phyloP scores from a whole-genome alignment of 2,888 invertebrate species.

The Noctua fimbriata region DNA sequence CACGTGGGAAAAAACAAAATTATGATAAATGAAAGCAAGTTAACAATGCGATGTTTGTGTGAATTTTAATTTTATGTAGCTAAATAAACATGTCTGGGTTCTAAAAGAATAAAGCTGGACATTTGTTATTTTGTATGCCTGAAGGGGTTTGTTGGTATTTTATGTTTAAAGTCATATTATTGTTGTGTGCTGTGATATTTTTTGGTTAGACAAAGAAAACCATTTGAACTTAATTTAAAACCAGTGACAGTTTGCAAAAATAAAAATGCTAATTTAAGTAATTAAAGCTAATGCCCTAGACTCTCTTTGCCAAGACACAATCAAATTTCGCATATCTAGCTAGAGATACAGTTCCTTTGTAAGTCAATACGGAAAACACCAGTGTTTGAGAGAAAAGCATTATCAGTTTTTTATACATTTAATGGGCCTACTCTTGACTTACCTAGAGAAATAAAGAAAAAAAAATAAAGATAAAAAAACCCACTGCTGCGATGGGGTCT shows the following conservation, averaged over 20 bases:
- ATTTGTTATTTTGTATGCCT: slow-evolving; percentile 27
- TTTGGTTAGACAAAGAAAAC: background rate
- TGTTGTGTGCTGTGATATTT: background rate
- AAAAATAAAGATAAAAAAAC: no score
- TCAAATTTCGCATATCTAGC: background rate
- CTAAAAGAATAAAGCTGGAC: slow-evolving; percentile 24
- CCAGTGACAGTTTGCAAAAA: background rate
- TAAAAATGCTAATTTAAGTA: background rate
- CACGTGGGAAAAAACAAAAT: slow-evolving; percentile 56
- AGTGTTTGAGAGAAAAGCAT: background rate
- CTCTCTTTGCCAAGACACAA: background rate
- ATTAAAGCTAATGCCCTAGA: background rate
- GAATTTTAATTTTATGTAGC: slow-evolving; percentile 49
- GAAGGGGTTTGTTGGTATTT: slow-evolving; percentile 20
- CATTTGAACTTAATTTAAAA: background rate
- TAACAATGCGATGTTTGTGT: slow-evolving; percentile 52
- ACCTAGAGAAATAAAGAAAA: no score
- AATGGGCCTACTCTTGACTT: no score
- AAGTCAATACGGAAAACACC: background rate
- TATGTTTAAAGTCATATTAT: background rate
- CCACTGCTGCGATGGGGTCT: background rate
- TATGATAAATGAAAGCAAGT: slow-evolving; percentile 57
- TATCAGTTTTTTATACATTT: background rate
- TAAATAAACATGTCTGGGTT: slow-evolving; percentile 28
- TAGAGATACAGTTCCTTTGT: background rate